Evolutionary conservation across 2,797 vertebrate species (phyloP).

Genomic region (Crax fasciolata): DNA sequence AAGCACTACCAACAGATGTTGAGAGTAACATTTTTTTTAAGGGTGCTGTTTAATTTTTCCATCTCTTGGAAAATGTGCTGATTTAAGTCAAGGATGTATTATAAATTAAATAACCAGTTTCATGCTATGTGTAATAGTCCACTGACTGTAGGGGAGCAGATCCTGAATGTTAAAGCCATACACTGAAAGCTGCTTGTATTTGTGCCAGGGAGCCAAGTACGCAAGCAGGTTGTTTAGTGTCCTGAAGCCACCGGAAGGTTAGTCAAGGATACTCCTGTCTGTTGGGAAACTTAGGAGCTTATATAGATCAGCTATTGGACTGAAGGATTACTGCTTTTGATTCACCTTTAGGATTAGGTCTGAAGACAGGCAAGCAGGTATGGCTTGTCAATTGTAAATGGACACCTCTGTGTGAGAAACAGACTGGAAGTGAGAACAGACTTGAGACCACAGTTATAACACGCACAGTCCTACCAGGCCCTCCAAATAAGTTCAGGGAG

Average conservation of each 20-base stretch:
- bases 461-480: not conserved
- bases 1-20: not conserved
- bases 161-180: not conserved
- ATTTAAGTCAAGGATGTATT: not conserved
- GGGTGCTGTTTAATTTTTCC: not conserved
- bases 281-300: not conserved
- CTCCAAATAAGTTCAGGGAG: not conserved
- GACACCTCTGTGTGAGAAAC: not conserved
- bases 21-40: not conserved
- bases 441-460: not conserved
- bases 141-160: not conserved
- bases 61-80: not conserved
- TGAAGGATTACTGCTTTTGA: not conserved
- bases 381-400: not conserved
- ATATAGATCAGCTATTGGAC: not conserved
- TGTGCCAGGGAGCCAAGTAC: not conserved
- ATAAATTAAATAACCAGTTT: not conserved
- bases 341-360: not conserved
- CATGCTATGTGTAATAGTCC: accelerated
- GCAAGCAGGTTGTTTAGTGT: not conserved
- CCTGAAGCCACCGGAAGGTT: not conserved
- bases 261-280: not conserved
- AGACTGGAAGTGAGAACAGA: not conserved
- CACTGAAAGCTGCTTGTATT: not conserved
- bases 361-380: not conserved